Conservation (phyloP, 2,113 vertebrate species). For the Tonatia bakeri region DNA sequence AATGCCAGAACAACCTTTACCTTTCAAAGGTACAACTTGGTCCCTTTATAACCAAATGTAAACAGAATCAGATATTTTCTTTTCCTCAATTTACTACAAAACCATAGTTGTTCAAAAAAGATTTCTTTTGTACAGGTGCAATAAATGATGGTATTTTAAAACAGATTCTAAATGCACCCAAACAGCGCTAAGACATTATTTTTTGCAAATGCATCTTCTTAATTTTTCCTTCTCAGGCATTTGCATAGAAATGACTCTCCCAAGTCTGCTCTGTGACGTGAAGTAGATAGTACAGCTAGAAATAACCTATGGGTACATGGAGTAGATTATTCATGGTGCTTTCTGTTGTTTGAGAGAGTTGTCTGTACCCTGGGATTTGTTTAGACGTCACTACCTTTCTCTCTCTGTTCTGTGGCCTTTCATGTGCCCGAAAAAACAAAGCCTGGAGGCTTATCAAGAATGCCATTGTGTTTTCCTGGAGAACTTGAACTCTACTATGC, state of each 20-base stretch:
- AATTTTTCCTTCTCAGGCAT: constrained; percentile 50
- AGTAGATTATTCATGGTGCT: constrained; percentile 33
- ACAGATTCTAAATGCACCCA: constrained; percentile 25
- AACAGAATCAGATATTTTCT: constrained; percentile 43
- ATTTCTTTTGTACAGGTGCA: constrained; percentile 31
- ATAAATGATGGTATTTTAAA: constrained; percentile 40
- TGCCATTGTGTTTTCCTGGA: not conserved
- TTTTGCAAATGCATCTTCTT: constrained; percentile 50
- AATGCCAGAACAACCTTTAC: constrained; percentile 31
- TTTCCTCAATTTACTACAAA: constrained; percentile 27
- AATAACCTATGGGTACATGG: constrained; percentile 43
- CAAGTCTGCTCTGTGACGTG: constrained; percentile 51
- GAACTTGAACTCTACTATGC: constrained; percentile 43
- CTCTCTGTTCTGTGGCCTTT: constrained; percentile 54
- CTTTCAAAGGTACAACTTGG: not conserved
- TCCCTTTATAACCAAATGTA: constrained; percentile 35
- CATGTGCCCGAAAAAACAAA: constrained; percentile 58
- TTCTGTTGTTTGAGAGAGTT: constrained; percentile 33
- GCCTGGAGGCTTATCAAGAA: constrained; percentile 74
- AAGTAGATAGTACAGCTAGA: constrained; percentile 73
- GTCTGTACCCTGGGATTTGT: constrained; percentile 27
- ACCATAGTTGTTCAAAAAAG: constrained; percentile 33
- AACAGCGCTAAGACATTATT: not conserved
- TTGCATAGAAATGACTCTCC: constrained; percentile 70
- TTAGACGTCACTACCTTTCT: constrained; percentile 31